Conservation (phyloP, 1,140 invertebrate genomes). For the Heliconius melpomene region DNA sequence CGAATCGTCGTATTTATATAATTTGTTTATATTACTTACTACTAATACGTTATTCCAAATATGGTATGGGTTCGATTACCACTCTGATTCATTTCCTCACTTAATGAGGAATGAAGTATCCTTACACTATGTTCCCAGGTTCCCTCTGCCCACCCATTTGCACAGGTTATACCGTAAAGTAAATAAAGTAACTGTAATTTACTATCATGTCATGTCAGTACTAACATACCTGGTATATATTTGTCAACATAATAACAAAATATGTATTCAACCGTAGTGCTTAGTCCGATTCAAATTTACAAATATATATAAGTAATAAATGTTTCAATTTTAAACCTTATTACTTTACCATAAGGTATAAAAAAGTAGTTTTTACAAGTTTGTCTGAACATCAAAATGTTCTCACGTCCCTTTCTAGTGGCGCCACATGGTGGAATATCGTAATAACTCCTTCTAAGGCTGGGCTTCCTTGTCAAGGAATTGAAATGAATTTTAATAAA, state of each 20-base stretch:
- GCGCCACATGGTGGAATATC: constrained; percentile 52
- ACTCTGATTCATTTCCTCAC: no score
- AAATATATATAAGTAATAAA: constrained; percentile 20
- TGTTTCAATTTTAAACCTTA: constrained; percentile 45
- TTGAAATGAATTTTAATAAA: not conserved
- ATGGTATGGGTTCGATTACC: not conserved
- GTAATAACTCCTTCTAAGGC: constrained; percentile 47
- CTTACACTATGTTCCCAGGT: no score
- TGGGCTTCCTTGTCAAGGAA: constrained; percentile 37
- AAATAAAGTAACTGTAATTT: constrained; percentile 19
- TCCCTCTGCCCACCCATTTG: no score
- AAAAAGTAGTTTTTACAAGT: constrained; percentile 31
- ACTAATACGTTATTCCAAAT: not conserved
- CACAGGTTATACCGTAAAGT: no score
- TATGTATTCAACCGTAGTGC: constrained; percentile 68
- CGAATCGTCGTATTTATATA: not conserved
- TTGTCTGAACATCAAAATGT: constrained; percentile 49
- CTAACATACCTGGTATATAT: constrained; percentile 52
- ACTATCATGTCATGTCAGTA: constrained; percentile 43
- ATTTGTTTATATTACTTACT: not conserved
- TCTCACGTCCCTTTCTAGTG: constrained; percentile 59
- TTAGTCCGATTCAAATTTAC: constrained; percentile 42
- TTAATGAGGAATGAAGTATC: no score
- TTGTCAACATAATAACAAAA: constrained; percentile 72
- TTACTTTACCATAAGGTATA: constrained; percentile 35